A percentile compares a stretch with the other conserved stretches of the same genome.
These are phyloP conservation scores for Verasper variegatus DNA, from an alignment of 2,113 vertebrate species.

Conservation along the genomic window DNA sequence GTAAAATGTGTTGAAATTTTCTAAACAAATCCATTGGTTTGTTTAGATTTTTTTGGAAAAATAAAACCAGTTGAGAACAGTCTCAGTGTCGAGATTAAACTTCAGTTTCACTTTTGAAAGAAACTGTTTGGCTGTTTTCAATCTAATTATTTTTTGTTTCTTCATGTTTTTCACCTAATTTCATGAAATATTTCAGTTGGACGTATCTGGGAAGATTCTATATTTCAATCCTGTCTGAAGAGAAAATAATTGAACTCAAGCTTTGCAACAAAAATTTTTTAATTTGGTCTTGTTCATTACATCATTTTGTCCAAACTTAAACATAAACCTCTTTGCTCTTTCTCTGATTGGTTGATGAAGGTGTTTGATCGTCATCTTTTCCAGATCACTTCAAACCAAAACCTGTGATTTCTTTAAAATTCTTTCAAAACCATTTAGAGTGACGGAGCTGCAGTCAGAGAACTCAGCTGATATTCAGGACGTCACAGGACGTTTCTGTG, in stretches of 20 bases:
- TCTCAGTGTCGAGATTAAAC: too few relatives aligned
- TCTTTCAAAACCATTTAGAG: neutral
- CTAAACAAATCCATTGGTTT: neutral
- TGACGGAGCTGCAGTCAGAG: neutral
- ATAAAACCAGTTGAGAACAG: too few relatives aligned
- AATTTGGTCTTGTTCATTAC: too few relatives aligned
- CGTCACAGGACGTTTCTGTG: neutral
- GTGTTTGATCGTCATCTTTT: neutral
- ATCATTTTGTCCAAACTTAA: neutral
- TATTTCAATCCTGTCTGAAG: neutral
- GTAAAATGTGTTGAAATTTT: neutral
- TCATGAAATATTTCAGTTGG: too few relatives aligned
- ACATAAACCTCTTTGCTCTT: neutral
- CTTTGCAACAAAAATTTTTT: neutral
- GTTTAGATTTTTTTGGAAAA: too few relatives aligned
- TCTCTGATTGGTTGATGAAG: neutral
- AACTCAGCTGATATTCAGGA: neutral
- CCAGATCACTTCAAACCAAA: neutral
- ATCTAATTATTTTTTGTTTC: too few relatives aligned
- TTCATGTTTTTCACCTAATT: too few relatives aligned
- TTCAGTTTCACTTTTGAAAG: too few relatives aligned
- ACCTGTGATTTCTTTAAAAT: too few relatives aligned
- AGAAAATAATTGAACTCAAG: too few relatives aligned
- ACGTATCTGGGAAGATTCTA: too few relatives aligned
- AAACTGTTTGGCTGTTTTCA: too few relatives aligned